These are phyloP conservation scores for Anthonomus grandis DNA, from an alignment of 1,140 invertebrate species.

Conservation along the genomic window DNA sequence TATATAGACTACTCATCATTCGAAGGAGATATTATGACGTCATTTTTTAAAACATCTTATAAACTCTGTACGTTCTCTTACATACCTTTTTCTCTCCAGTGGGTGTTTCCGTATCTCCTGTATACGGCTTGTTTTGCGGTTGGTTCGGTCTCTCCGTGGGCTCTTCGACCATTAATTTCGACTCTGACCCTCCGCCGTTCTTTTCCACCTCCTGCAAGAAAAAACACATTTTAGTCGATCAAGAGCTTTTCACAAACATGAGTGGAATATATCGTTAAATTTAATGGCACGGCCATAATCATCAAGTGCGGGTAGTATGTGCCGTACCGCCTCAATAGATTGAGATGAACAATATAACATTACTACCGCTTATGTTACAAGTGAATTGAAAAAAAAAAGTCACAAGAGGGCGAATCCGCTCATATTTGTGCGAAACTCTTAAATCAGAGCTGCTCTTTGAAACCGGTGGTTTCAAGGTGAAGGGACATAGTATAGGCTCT, in stretches of 20 bases:
- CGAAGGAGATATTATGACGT: too few species aligned
- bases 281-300: too few species aligned
- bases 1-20: too few species aligned
- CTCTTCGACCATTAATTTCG: conserved; percentile 21
- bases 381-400: neutral
- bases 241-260: conserved; percentile 34
- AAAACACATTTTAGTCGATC: conserved; percentile 24
- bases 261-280: conserved; percentile 22
- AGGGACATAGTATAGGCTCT: conserved; percentile 17
- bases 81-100: neutral
- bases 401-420: conserved; percentile 8
- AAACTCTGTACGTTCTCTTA: neutral
- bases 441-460: conserved; percentile 17
- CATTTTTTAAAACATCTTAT: neutral
- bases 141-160: neutral
- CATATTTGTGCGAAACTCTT: conserved; percentile 29
- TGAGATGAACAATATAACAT: neutral
- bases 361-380: neutral
- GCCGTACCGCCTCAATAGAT: too few species aligned
- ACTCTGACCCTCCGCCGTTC: conserved; percentile 18
- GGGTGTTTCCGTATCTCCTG: neutral
- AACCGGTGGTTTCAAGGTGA: neutral
- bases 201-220: conserved; percentile 30
- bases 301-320: neutral
- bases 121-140: neutral